Evolutionary conservation across 1,140 invertebrate species (phyloP).

Genomic region (Scaptomyza hsui): DNA sequence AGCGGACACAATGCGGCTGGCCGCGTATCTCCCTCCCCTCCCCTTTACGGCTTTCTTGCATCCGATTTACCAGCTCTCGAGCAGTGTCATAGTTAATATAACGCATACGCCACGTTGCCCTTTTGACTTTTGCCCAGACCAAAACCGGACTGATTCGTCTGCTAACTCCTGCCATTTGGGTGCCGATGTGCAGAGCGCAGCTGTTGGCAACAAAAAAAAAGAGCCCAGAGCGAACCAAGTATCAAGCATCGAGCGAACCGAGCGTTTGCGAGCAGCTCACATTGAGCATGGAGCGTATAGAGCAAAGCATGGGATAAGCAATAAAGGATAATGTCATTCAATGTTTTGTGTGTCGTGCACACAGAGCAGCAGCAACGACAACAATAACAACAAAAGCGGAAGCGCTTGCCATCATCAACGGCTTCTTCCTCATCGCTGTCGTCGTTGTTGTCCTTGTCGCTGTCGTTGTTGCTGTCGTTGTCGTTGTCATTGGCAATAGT

Average conservation of each 20-base stretch:
- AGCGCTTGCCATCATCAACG: conserved; percentile 77
- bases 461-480: conserved; percentile 7
- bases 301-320: conserved; percentile 77
- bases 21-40: conserved; percentile 9
- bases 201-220: conserved; percentile 43
- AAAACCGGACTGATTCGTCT: conserved; percentile 4
- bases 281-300: conserved; percentile 27
- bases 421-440: conserved; percentile 59
- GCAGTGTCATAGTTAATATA: conserved; percentile 71
- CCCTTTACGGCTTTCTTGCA: conserved; percentile 25
- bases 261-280: not conserved
- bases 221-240: not conserved
- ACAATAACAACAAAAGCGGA: conserved; percentile 56
- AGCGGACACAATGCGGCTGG: conserved; percentile 77
- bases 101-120: conserved; percentile 78
- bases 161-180: conserved; percentile 47
- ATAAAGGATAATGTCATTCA: conserved; percentile 83
- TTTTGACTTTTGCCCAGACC: conserved; percentile 71
- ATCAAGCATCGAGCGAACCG: conserved; percentile 5
- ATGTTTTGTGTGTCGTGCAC: conserved; percentile 75
- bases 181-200: conserved; percentile 65
- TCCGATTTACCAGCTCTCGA: conserved; percentile 21
- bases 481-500: conserved; percentile 77
- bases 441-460: conserved; percentile 12
- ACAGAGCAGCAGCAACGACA: conserved; percentile 35